These are phyloP conservation scores for Pollimyrus isidori DNA, from an alignment of 2,113 vertebrate genomes.

Conservation along the genomic window DNA sequence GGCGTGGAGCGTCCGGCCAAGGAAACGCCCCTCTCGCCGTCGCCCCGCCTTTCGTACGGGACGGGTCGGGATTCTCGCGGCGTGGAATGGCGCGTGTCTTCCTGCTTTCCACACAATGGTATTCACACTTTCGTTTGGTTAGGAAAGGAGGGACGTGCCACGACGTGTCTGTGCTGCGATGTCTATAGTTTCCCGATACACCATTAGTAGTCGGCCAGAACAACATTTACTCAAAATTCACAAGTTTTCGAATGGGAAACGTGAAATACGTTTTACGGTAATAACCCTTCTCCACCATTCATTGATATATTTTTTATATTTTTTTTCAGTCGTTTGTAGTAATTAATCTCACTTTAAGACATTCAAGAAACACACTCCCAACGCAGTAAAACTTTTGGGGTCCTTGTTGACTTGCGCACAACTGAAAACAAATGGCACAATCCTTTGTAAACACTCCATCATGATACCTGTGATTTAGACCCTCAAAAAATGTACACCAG, in stretches of 20 bases:
- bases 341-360: not conserved
- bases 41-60: not conserved
- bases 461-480: too few relatives aligned
- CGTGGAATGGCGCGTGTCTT: not conserved
- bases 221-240: not conserved
- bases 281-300: not conserved
- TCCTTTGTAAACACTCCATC: not conserved
- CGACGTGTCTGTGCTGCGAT: not conserved
- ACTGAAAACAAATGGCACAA: not conserved
- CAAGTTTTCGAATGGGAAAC: not conserved
- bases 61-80: not conserved
- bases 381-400: not conserved
- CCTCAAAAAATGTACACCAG: not conserved
- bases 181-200: not conserved
- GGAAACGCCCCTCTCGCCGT: slow-evolving; percentile 39
- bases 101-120: not conserved
- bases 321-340: not conserved
- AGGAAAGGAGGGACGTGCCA: not conserved
- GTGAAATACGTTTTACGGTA: not conserved
- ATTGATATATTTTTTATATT: not conserved
- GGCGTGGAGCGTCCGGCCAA: not conserved
- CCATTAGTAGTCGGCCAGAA: slow-evolving; percentile 4
- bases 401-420: not conserved
- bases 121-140: not conserved
- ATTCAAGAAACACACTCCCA: not conserved